Base-by-base conservation (phyloP, 35 echinoderm and acorn worm genomes). In the Patiria miniata region DNA sequence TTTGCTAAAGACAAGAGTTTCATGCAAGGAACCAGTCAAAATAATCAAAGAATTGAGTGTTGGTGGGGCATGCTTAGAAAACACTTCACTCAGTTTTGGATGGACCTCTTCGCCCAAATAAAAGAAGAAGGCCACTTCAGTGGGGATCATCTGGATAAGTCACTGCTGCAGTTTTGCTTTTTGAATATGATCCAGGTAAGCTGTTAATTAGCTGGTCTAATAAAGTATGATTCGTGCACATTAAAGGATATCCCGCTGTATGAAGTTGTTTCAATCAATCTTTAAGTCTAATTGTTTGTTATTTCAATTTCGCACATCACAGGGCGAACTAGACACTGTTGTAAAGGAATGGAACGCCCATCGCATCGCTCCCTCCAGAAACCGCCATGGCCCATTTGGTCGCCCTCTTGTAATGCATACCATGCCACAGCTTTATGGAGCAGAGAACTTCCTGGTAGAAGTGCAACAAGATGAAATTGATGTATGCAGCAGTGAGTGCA, bases 11-110 rank as follows among this genome's bases (percentile, higher is more conserved):
- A 79, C 15, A 87, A 47, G 78, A 89, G 83, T 61, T 91, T 94
- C 37, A 18, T 91, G 14, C 90, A 87, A 51, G 87, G 88, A 5
- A 50, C 21, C 0, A 91, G 88, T 59, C n/a, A n/a, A n/a, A n/a
- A n/a, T n/a, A n/a, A n/a, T n/a, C n/a, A n/a, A n/a, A n/a, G n/a
- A n/a, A n/a, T n/a, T n/a, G n/a, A n/a, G n/a, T n/a, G n/a, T n/a
- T n/a, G n/a, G n/a, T n/a, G n/a, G n/a, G n/a, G n/a, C 65, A 83
- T 95, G 56, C 78, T 91, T 15, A 80, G 93, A 32, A 95, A 90
- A 39, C 32, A 95, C 42, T 87, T 87, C 83, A 68, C 77, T 1
- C 77, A 95, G 54, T 87, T 82, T 77, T 95, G 93, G 93, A 87
- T 95, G 77, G 51, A 95, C 9, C 3, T 89, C 1, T 95, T 95